Evolutionary conservation across 1,140 invertebrate species (phyloP).

Genomic region (Temnothorax curvispinosus): DNA sequence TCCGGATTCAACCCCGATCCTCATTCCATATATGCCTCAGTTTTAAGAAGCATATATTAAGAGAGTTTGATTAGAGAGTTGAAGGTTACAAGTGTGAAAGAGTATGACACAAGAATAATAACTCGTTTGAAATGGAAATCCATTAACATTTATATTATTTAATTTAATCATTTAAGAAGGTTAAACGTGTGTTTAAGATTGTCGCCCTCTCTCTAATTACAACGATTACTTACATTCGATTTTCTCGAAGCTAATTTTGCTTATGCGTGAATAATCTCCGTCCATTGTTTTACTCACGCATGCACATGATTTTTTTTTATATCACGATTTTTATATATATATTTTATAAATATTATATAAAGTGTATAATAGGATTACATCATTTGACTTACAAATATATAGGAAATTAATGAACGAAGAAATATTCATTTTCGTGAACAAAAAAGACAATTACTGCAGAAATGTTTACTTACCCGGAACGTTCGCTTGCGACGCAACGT

Average conservation of each 20-base stretch:
- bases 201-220: background rate
- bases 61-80: background rate
- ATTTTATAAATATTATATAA: constrained; percentile 12
- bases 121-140: background rate
- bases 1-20: background rate
- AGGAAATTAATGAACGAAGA: background rate
- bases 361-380: constrained; percentile 19
- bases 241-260: background rate
- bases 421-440: background rate
- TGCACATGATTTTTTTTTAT: constrained; percentile 7
- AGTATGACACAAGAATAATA: background rate
- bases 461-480: constrained; percentile 88
- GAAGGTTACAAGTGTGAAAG: background rate
- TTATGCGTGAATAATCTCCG: constrained; percentile 30
- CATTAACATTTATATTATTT: background rate
- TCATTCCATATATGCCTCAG: background rate
- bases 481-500: constrained; percentile 87
- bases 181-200: background rate
- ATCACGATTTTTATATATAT: constrained; percentile 3
- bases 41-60: background rate
- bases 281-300: constrained; percentile 4
- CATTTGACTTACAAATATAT: background rate
- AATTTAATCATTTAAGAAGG: background rate
- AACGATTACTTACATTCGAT: background rate
- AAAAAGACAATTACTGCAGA: background rate